Percentiles rank a stretch among this genome's conserved stretches.
These are phyloP conservation scores for Notechis scutatus DNA, from an alignment of 2,113 vertebrate species.

Conservation along the genomic window DNA sequence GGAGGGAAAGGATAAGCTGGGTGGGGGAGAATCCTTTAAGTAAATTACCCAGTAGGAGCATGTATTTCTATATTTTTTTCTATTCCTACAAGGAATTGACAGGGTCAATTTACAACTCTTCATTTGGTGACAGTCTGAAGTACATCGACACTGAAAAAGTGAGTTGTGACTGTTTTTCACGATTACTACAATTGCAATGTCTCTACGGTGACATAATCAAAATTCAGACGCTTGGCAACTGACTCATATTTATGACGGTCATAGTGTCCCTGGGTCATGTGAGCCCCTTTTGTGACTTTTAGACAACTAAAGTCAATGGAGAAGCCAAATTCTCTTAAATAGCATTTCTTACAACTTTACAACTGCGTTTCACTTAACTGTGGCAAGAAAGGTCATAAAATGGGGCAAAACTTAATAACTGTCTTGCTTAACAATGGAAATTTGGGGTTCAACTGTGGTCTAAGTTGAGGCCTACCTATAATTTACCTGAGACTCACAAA, in stretches of 20 bases:
- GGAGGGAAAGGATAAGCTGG: conserved; percentile 7
- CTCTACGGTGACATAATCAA: background rate
- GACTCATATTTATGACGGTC: background rate
- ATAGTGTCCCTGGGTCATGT: background rate
- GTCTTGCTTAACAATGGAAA: background rate
- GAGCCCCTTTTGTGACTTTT: background rate
- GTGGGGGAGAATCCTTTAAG: background rate
- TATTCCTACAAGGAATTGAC: background rate
- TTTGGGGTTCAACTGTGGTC: background rate
- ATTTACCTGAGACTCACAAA: background rate
- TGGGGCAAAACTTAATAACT: background rate
- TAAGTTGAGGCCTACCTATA: background rate
- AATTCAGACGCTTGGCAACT: background rate
- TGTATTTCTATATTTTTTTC: background rate
- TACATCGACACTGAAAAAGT: background rate
- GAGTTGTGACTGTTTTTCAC: background rate
- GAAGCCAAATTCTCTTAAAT: background rate
- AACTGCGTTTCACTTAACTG: background rate
- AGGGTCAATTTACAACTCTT: background rate
- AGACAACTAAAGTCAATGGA: background rate
- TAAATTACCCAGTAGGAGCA: background rate
- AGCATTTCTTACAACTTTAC: no score
- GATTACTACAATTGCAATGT: background rate
- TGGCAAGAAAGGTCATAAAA: background rate
- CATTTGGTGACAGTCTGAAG: background rate